Conservation (phyloP, 2,888 invertebrate species). For the Hirudinaria manillensis region DNA sequence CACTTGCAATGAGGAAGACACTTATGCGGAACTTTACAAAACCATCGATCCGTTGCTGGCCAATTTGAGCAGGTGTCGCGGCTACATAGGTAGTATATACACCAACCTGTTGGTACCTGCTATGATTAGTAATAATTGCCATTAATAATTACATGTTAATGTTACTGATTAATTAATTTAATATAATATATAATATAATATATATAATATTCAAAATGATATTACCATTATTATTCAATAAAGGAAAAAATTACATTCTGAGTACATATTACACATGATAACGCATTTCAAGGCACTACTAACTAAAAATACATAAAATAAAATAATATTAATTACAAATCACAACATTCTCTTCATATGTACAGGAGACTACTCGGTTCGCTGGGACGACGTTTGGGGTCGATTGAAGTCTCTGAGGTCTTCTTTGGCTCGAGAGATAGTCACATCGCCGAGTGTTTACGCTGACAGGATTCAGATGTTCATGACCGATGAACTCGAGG, state of each 20-base stretch:
- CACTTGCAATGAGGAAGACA: conserved; percentile 33
- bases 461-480: conserved; percentile 36
- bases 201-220: too few species aligned
- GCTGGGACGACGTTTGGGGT: conserved; percentile 41
- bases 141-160: too few species aligned
- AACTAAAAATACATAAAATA: too few species aligned
- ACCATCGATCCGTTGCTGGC: conserved; percentile 35
- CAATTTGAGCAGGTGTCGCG: conserved; percentile 37
- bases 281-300: too few species aligned
- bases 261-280: too few species aligned
- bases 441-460: conserved; percentile 35
- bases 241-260: too few species aligned
- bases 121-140: too few species aligned
- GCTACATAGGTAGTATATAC: conserved; percentile 1
- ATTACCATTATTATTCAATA: too few species aligned
- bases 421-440: conserved; percentile 37
- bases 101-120: not conserved
- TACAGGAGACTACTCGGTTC: conserved; percentile 38
- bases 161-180: not conserved
- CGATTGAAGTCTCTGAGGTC: conserved; percentile 39
- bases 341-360: not conserved
- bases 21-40: conserved; percentile 30
- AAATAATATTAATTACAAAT: not conserved
- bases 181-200: not conserved
- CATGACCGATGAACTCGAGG: conserved; percentile 31